Evolutionary conservation across 2,888 invertebrate genomes (phyloP).

Genomic region (Cataglyphis cursor): DNA sequence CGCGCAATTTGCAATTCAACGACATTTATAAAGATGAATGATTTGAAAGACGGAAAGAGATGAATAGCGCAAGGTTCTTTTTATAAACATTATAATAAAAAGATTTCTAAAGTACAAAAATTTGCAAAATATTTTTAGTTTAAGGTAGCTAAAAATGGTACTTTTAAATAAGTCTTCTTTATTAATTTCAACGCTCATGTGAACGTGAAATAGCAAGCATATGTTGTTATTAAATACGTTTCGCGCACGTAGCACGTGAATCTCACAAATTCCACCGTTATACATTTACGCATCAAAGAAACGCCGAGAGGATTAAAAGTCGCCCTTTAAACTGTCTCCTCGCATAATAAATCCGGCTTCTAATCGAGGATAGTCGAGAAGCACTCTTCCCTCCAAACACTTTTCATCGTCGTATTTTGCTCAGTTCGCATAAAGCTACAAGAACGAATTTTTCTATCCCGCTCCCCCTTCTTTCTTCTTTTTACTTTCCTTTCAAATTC

Average conservation of each 20-base stretch:
- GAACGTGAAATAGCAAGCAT: not conserved
- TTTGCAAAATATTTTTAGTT: not conserved
- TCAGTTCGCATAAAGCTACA: constrained; percentile 41
- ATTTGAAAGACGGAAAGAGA: not conserved
- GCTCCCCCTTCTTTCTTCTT: constrained; percentile 10
- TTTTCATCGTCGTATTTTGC: constrained; percentile 51
- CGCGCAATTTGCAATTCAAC: constrained; percentile 20
- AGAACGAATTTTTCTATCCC: constrained; percentile 37
- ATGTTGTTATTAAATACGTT: not conserved
- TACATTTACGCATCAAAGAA: constrained; percentile 28
- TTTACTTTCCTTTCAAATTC: constrained; percentile 28
- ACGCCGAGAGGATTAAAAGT: constrained; percentile 50
- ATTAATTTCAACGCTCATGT: not conserved
- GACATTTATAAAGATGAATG: constrained; percentile 23
- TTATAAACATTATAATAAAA: not conserved
- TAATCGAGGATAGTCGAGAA: constrained; percentile 61
- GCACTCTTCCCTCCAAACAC: constrained; percentile 36
- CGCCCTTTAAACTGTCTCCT: constrained; percentile 32
- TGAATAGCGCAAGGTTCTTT: constrained; percentile 21
- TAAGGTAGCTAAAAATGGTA: not conserved
- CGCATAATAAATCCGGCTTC: constrained; percentile 54
- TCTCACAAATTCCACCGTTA: constrained; percentile 17
- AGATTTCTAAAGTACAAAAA: constrained; percentile 1
- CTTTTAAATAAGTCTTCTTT: not conserved
- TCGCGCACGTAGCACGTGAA: not conserved